Conservation (phyloP, 2,888 invertebrate species). For the Acronicta psi region DNA sequence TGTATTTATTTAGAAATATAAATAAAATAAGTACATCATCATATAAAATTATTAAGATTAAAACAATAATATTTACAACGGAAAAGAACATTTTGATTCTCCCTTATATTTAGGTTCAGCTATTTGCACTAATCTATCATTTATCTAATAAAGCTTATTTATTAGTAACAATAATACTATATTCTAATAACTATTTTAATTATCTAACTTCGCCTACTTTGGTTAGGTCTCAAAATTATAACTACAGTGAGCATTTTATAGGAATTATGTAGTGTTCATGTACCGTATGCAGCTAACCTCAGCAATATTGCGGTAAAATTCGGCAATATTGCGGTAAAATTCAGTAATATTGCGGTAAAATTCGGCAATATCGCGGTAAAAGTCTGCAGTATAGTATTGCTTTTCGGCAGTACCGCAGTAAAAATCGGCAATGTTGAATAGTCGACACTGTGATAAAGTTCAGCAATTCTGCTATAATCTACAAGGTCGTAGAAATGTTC, state of each 20-base stretch:
- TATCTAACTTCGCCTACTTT: conserved; percentile 26
- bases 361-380: background rate
- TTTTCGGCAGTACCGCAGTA: background rate
- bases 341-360: background rate
- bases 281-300: conserved; percentile 21
- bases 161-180: conserved; percentile 61
- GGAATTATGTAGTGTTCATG: conserved; percentile 45
- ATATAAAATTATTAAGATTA: conserved; percentile 28
- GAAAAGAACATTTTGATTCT: conserved; percentile 2
- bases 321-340: background rate
- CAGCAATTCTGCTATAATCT: too few relatives aligned
- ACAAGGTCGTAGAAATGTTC: too few relatives aligned
- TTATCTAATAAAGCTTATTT: conserved; percentile 65
- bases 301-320: background rate
- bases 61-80: conserved; percentile 2
- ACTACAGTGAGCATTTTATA: conserved; percentile 64
- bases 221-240: conserved; percentile 45
- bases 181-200: conserved; percentile 35
- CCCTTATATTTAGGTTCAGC: conserved; percentile 28
- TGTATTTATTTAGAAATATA: too few relatives aligned
- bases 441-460: background rate
- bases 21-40: conserved; percentile 3
- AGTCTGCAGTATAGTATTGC: background rate
- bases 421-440: background rate
- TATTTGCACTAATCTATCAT: conserved; percentile 39